These are phyloP conservation scores for Allolobophora icterica DNA, from an alignment of 2,888 invertebrate genomes.

Conservation along the genomic window DNA sequence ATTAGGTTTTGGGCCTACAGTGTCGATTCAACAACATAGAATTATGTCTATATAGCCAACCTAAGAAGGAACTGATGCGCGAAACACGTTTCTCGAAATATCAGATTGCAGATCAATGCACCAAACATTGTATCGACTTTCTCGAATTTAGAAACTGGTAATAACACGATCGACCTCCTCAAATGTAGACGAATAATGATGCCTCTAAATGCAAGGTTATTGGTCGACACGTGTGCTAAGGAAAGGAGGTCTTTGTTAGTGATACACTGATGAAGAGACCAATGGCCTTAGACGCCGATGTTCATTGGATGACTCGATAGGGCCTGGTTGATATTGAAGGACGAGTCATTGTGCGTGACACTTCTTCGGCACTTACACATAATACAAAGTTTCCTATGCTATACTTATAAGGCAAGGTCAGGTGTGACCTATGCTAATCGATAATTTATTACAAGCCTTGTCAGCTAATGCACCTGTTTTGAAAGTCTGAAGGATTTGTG, in stretches of 20 bases:
- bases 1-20: neutral
- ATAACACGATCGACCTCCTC: neutral
- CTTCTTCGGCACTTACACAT: no score
- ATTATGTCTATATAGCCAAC: neutral
- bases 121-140: constrained; percentile 4
- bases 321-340: neutral
- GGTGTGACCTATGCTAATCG: neutral
- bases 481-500: neutral
- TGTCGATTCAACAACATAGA: neutral
- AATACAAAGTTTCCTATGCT: no score
- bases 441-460: neutral
- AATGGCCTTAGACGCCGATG: neutral
- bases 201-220: neutral
- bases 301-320: neutral
- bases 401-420: neutral
- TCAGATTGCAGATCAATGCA: neutral
- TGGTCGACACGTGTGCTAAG: neutral
- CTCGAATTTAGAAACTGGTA: neutral
- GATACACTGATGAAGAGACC: neutral
- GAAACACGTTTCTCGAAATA: no score
- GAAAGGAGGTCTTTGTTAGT: neutral
- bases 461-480: neutral
- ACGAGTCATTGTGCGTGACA: neutral
- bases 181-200: neutral
- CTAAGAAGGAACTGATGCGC: neutral